Evolutionary conservation across 2,113 vertebrate genomes (phyloP).

Genomic region (Scortum barcoo): DNA sequence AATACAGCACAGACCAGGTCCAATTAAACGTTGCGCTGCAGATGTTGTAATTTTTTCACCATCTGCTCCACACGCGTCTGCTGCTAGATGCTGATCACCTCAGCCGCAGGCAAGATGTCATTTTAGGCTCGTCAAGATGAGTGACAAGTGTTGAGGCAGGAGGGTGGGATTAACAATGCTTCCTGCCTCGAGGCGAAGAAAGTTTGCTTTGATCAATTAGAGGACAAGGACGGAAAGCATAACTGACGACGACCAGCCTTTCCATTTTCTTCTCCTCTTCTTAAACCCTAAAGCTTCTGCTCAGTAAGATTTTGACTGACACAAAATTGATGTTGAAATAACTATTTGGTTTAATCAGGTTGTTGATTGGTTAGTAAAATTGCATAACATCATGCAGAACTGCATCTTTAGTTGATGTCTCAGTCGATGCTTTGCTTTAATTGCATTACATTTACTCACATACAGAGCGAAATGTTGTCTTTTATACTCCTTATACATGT

Average conservation of each 20-base stretch:
- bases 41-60: slow-evolving; percentile 19
- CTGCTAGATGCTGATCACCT: slow-evolving; percentile 22
- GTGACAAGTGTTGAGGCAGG: slow-evolving; percentile 18
- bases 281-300: not conserved
- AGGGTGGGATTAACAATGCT: slow-evolving; percentile 21
- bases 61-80: slow-evolving; percentile 14
- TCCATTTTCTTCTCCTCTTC: not conserved
- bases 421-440: too few relatives aligned
- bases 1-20: not conserved
- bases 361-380: too few relatives aligned
- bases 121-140: slow-evolving; percentile 18
- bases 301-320: not conserved
- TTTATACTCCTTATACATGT: too few relatives aligned
- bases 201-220: slow-evolving; percentile 21
- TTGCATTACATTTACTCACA: too few relatives aligned
- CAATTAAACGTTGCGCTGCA: not conserved
- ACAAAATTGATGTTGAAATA: too few relatives aligned
- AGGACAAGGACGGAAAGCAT: not conserved
- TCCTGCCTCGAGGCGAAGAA: slow-evolving; percentile 3
- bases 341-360: too few relatives aligned
- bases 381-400: too few relatives aligned
- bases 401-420: too few relatives aligned
- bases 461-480: too few relatives aligned
- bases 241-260: not conserved
- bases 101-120: slow-evolving; percentile 15